Percentiles rank a stretch among this genome's conserved stretches.
These are phyloP conservation scores for Aurelia coerulea DNA, from an alignment of 30 jellyfish, hydroid and myxozoan genomes.

Conservation along the genomic window DNA sequence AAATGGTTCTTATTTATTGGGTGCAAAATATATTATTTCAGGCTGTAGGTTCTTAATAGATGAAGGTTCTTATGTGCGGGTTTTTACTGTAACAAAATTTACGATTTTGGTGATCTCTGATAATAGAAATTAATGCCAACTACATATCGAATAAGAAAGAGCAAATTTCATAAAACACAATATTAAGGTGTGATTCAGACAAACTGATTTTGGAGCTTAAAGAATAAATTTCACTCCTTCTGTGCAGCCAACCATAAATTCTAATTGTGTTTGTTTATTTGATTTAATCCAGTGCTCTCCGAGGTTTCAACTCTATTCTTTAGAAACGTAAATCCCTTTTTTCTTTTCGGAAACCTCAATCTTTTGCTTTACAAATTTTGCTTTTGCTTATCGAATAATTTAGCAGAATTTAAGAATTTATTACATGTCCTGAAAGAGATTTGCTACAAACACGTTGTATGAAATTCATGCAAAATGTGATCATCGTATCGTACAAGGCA, in stretches of 20 bases:
- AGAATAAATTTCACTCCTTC: background rate
- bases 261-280: background rate
- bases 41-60: too few species aligned
- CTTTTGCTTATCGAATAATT: background rate
- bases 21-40: too few species aligned
- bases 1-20: too few species aligned
- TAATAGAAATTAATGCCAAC: background rate
- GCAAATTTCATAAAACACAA: too few species aligned
- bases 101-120: background rate
- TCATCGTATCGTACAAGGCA: too few species aligned
- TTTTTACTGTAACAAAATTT: too few species aligned
- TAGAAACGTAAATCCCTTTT: background rate
- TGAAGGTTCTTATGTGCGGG: too few species aligned
- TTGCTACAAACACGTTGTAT: too few species aligned
- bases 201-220: background rate
- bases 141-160: background rate
- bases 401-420: background rate
- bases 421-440: too few species aligned
- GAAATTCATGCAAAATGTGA: too few species aligned
- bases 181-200: too few species aligned
- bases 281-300: background rate
- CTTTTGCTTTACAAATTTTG: background rate
- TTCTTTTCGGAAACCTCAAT: background rate
- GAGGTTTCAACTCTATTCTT: background rate
- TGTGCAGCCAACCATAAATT: background rate